phyloP scores from a whole-genome alignment of 2,888 invertebrate genomes.

The Cheilosia variabilis region DNA sequence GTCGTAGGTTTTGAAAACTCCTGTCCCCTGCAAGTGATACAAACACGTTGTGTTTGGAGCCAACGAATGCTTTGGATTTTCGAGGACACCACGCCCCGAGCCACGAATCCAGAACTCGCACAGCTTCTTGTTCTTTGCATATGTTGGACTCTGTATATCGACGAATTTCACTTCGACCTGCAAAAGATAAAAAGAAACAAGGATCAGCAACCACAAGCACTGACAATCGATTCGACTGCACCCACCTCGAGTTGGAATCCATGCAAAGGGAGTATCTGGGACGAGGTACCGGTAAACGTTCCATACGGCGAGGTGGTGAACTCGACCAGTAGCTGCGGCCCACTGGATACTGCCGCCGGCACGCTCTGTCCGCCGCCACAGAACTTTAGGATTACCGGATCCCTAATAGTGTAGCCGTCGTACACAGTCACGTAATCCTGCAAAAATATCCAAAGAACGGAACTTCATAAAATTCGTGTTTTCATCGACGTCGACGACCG shows the following conservation, averaged over 20 bases:
- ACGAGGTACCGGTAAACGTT: constrained; percentile 91
- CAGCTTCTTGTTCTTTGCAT: constrained; percentile 92
- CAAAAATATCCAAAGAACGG: constrained; percentile 60
- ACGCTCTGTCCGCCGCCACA: constrained; percentile 95
- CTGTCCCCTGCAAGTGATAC: constrained; percentile 90
- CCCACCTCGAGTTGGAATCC: constrained; percentile 95
- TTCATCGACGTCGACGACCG: constrained; percentile 44
- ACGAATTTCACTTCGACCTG: constrained; percentile 91
- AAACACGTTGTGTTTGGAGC: constrained; percentile 95
- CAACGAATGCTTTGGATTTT: constrained; percentile 93
- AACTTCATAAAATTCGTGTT: constrained; percentile 70
- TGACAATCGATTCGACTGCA: constrained; percentile 78
- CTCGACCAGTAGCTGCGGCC: constrained; percentile 94
- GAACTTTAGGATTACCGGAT: constrained; percentile 94
- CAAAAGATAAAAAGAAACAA: constrained; percentile 20
- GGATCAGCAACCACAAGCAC: constrained; percentile 25
- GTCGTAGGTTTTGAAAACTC: constrained; percentile 85
- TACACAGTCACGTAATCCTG: constrained; percentile 94
- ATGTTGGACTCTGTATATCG: constrained; percentile 92
- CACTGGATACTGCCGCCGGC: constrained; percentile 93
- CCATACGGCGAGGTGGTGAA: constrained; percentile 95
- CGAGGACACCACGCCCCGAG: constrained; percentile 90
- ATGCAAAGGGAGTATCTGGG: constrained; percentile 90
- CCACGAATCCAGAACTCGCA: constrained; percentile 95
- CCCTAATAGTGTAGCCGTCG: constrained; percentile 94